Base-by-base conservation (phyloP, 2,888 invertebrate species). In the Tetragonisca angustula region DNA sequence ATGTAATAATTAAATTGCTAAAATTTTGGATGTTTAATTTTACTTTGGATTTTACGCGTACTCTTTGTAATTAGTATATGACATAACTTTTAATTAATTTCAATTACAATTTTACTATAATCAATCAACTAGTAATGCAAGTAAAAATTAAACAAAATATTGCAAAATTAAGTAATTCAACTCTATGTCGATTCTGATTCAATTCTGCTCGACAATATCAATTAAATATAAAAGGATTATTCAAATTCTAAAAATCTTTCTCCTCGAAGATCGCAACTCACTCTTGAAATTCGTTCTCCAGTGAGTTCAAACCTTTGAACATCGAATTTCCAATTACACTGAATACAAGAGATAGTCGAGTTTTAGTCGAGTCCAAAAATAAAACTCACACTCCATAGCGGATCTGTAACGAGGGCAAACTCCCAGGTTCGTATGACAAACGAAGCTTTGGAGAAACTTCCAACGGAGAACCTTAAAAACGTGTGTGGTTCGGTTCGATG, bases 401-500 rank as follows among this genome's bases (percentile, higher is more conserved):
- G 49, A 67, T 36, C 15, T n/a, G 73, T 64, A 68, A 81, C 74
- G 69, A 32, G 52, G 27, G 80, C 72, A 71, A 52, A 19, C 27
- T 49, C 11, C n/a, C 9, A 43, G 61, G 19, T 56, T 54, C 62
- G 19, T 49, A 32, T 17, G 62, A 61, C 62, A 52, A 69, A 64
- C 56, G 69, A 43, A 43, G 43, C 43, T 43, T 43, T 56, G 64
- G 69, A 32, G 69, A 56, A 59, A 36, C 50, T 81, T 81, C 49
- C 50, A 61, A 27, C 65, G 9, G 64, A 64, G 83, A 75, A 79
- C 72, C 85, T 89, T 86, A 87, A 89, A 89, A 89, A 43, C 43
- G 43, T 75, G 89, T 85, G 83, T 9, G 61, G 56, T 78, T 85
- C 73, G 79, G 84, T 88, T 88, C 88, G 86, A 88, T 87, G 90